Evolutionary conservation across 2,797 vertebrate genomes (phyloP).

Genomic region (Todus mexicanus): DNA sequence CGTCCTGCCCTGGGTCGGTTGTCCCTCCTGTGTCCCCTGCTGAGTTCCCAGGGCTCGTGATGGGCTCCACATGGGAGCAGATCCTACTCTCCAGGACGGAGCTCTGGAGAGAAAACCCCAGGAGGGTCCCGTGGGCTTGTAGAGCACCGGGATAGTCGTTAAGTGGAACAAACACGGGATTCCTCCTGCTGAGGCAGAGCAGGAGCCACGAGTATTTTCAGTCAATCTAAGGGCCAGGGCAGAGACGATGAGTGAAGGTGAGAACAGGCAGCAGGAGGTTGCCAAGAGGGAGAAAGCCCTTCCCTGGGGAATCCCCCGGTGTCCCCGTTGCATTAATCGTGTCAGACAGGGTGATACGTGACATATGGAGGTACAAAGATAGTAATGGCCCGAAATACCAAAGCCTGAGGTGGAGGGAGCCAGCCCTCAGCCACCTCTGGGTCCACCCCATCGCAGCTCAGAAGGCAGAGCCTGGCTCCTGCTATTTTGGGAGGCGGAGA

Average conservation of each 20-base stretch:
- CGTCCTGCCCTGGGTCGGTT: too few relatives aligned
- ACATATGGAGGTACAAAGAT: accelerated
- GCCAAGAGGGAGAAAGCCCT: background rate
- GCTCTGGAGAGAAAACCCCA: accelerated
- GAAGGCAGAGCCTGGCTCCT: background rate
- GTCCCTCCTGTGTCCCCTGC: background rate
- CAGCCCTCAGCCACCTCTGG: background rate
- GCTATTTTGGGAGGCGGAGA: background rate
- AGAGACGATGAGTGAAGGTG: background rate
- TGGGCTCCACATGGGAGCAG: accelerated
- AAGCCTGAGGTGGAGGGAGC: accelerated
- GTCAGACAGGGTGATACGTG: background rate
- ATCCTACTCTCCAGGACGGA: background rate
- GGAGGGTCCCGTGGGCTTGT: background rate
- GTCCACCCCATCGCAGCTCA: background rate
- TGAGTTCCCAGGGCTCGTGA: background rate
- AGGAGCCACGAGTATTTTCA: background rate
- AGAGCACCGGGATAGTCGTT: accelerated
- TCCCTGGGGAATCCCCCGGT: background rate
- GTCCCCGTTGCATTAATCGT: accelerated
- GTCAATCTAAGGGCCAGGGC: background rate
- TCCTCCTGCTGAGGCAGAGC: background rate
- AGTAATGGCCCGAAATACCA: background rate
- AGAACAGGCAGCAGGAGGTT: background rate
- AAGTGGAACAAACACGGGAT: background rate